These are phyloP conservation scores for Plotosus lineatus DNA, from an alignment of 2,113 vertebrate genomes.

Conservation along the genomic window DNA sequence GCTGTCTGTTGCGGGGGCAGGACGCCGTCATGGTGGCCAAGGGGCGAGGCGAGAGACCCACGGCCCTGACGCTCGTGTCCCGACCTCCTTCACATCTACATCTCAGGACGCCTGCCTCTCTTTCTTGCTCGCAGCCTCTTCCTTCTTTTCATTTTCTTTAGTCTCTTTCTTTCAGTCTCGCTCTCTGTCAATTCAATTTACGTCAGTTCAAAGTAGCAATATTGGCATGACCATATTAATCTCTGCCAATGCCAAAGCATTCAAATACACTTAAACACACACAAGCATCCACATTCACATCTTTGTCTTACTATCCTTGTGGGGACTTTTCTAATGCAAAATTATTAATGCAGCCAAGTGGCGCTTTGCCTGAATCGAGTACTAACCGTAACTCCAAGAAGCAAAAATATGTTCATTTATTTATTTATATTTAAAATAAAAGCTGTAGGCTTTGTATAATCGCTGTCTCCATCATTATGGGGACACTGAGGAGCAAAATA, in stretches of 20 bases:
- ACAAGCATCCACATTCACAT: too few species aligned
- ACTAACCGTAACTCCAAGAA: not conserved
- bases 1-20: conserved; percentile 77
- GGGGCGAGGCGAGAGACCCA: conserved; percentile 71
- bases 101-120: conserved; percentile 50
- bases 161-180: not conserved
- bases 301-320: not conserved
- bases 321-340: not conserved
- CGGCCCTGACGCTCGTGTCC: conserved; percentile 66
- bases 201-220: conserved; percentile 9
- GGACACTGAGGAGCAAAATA: not conserved
- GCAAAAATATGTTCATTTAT: not conserved
- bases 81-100: conserved; percentile 65
- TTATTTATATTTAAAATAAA: not conserved
- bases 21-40: conserved; percentile 74
- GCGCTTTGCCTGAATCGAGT: not conserved
- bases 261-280: not conserved
- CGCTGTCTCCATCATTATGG: not conserved
- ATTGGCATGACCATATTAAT: conserved; percentile 30
- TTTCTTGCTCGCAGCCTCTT: not conserved
- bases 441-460: not conserved
- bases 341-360: not conserved
- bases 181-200: conserved; percentile 20
- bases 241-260: conserved; percentile 9
- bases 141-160: conserved; percentile 8